Evolutionary conservation across 2,888 invertebrate genomes (phyloP).

Genomic region (Sylvicola cinctus): DNA sequence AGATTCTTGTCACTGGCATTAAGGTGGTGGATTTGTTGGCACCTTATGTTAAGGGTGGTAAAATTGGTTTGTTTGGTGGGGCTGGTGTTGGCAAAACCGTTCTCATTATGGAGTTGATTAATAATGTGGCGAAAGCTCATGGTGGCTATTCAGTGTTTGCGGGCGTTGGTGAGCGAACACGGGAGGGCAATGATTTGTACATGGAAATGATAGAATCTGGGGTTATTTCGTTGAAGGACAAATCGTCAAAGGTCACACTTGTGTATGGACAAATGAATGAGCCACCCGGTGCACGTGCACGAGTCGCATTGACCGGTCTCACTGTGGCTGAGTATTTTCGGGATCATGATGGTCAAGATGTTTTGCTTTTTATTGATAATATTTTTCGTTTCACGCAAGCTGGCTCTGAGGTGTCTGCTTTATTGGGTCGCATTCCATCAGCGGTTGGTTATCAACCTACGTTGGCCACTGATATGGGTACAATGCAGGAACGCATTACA

Average conservation of each 20-base stretch:
- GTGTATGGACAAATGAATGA: slow-evolving; percentile 96
- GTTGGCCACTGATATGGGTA: slow-evolving; percentile 88
- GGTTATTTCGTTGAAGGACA: slow-evolving; percentile 77
- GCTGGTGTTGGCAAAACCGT: slow-evolving; percentile 93
- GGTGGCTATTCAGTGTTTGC: slow-evolving; percentile 94
- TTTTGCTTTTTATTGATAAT: slow-evolving; percentile 88
- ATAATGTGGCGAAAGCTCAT: slow-evolving; percentile 89
- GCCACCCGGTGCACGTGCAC: slow-evolving; percentile 85
- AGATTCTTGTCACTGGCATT: slow-evolving; percentile 83
- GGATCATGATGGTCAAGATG: slow-evolving; percentile 84
- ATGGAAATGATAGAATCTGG: slow-evolving; percentile 91
- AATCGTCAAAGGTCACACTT: slow-evolving; percentile 71
- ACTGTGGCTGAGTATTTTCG: slow-evolving; percentile 91
- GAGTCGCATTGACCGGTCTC: slow-evolving; percentile 79
- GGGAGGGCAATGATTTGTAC: slow-evolving; percentile 89
- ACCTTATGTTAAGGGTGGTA: slow-evolving; percentile 86
- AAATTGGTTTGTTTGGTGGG: slow-evolving; percentile 83
- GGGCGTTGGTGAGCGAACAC: slow-evolving; percentile 88
- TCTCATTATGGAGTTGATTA: slow-evolving; percentile 89
- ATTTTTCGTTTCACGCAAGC: slow-evolving; percentile 89
- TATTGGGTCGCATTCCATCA: slow-evolving; percentile 85
- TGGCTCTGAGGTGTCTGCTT: slow-evolving; percentile 73
- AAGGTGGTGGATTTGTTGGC: slow-evolving; percentile 76
- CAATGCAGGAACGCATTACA: slow-evolving; percentile 91
- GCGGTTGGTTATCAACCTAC: slow-evolving; percentile 94